phyloP scores from a whole-genome alignment of 2,888 invertebrate species.

The Noctuana brunneofusca region DNA sequence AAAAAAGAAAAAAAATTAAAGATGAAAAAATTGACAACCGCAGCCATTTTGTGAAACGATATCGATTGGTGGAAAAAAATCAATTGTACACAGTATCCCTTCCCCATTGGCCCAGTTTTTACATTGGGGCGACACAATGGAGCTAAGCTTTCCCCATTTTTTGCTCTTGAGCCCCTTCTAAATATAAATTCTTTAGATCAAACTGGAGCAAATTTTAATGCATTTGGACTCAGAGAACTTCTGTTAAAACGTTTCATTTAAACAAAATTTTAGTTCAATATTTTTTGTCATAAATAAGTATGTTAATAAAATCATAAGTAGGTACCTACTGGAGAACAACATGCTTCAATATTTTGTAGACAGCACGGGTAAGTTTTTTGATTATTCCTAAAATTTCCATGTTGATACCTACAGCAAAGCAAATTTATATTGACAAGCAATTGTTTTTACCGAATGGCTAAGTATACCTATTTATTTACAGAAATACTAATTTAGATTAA shows the following conservation, averaged over 20 bases:
- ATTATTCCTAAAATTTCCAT: too few species aligned
- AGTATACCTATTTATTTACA: too few species aligned
- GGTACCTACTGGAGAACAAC: too few species aligned
- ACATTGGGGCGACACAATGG: constrained; percentile 71
- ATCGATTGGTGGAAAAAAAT: constrained; percentile 80
- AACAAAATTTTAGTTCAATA: not conserved
- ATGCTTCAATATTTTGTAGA: too few species aligned
- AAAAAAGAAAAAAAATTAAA: constrained; percentile 42
- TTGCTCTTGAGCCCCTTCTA: constrained; percentile 58
- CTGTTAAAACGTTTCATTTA: not conserved
- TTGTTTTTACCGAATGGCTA: too few species aligned
- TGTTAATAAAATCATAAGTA: too few species aligned
- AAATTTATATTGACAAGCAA: too few species aligned
- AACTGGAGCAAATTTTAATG: constrained; percentile 53
- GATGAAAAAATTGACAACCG: too few species aligned
- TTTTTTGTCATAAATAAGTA: too few species aligned
- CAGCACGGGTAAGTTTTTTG: too few species aligned
- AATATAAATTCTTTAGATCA: constrained; percentile 61
- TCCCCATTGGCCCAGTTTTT: constrained; percentile 80
- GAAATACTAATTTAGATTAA: too few species aligned
- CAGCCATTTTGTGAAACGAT: constrained; percentile 75
- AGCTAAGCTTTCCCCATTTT: constrained; percentile 73
- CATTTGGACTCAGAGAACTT: constrained; percentile 35
- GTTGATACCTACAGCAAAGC: too few species aligned
- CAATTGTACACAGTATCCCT: constrained; percentile 66